Conservation (phyloP, 2,888 invertebrate genomes). For the Cabera pusaria region DNA sequence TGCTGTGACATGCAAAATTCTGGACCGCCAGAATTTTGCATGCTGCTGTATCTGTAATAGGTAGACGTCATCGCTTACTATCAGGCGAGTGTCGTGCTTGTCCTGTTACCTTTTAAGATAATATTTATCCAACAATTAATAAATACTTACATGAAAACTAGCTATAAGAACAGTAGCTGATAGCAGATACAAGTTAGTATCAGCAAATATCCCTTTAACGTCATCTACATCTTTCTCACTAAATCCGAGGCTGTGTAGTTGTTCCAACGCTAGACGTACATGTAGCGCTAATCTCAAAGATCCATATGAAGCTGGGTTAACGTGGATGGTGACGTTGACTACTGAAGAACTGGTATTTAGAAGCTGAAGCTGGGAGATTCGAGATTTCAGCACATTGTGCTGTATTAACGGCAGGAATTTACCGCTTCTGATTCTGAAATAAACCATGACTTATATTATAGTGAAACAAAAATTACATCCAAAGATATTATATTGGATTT, state of each 20-base stretch:
- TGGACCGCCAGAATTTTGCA: too few relatives aligned
- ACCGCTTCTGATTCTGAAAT: conserved; percentile 82
- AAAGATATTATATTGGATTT: too few relatives aligned
- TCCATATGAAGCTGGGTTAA: conserved; percentile 91
- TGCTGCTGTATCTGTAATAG: too few relatives aligned
- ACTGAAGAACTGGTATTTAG: conserved; percentile 83
- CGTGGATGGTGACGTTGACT: conserved; percentile 87
- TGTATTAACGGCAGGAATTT: conserved; percentile 93
- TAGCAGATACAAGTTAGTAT: conserved; percentile 96
- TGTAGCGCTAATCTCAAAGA: conserved; percentile 90
- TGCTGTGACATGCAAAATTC: too few relatives aligned
- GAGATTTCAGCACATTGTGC: conserved; percentile 91
- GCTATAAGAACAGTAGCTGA: conserved; percentile 95
- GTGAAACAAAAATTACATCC: too few relatives aligned
- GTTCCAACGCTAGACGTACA: conserved; percentile 88
- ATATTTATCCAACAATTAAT: too few relatives aligned
- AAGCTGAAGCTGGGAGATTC: conserved; percentile 89
- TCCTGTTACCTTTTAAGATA: too few relatives aligned
- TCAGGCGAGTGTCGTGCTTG: too few relatives aligned
- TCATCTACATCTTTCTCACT: conserved; percentile 97
- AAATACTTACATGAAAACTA: conserved; percentile 94
- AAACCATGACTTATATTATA: too few relatives aligned
- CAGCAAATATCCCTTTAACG: conserved; percentile 97
- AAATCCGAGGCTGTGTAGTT: conserved; percentile 91
- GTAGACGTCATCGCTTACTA: too few relatives aligned